These are phyloP conservation scores for Anser brachyrhynchus DNA, from an alignment of 2,113 vertebrate genomes.

Conservation along the genomic window DNA sequence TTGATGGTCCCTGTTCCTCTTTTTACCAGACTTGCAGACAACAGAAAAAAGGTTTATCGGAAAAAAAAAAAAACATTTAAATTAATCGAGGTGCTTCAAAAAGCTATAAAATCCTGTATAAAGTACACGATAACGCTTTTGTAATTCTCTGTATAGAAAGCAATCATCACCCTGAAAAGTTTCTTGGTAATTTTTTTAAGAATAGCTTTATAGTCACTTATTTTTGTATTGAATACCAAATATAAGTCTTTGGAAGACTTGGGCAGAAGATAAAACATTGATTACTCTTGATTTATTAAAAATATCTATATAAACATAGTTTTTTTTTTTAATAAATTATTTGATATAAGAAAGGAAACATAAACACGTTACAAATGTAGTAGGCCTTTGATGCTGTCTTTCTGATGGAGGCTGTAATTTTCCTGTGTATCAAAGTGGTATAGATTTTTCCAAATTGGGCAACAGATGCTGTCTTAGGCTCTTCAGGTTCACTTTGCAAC, in stretches of 20 bases:
- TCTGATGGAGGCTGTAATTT: not conserved
- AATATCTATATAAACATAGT: not conserved
- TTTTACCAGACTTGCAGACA: not conserved
- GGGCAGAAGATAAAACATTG: not conserved
- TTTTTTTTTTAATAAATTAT: not conserved
- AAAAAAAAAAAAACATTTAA: not conserved
- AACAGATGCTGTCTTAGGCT: accelerated
- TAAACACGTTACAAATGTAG: not conserved
- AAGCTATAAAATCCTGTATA: not conserved
- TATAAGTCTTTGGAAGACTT: not conserved
- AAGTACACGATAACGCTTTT: not conserved
- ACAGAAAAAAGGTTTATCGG: not conserved
- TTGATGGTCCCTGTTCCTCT: not conserved
- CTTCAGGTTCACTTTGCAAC: not conserved
- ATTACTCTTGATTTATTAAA: not conserved
- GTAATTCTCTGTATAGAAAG: not conserved
- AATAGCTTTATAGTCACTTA: not conserved
- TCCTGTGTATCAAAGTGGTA: not conserved
- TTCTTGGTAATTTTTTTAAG: not conserved
- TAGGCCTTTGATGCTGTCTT: not conserved
- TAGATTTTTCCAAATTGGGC: not conserved
- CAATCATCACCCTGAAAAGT: not conserved
- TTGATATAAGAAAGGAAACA: not conserved
- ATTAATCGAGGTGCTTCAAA: not conserved
- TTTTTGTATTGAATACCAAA: not conserved